Percentiles rank a stretch among this genome's conserved stretches.
Conservation (phyloP, 2,797 vertebrate species). For the Rhynchotus rufescens region DNA sequence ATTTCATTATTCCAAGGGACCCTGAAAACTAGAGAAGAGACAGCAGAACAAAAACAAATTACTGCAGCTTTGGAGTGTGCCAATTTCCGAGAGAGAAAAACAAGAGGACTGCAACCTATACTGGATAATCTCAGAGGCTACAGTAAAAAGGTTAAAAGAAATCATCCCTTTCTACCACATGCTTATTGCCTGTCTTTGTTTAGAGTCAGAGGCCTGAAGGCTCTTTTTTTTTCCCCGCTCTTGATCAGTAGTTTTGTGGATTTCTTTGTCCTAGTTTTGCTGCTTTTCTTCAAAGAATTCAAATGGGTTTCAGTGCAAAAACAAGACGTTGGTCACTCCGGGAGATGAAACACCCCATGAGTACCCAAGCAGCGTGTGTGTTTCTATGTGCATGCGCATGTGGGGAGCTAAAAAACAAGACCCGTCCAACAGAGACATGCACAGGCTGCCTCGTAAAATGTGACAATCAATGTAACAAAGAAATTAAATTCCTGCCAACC, state of each 20-base stretch:
- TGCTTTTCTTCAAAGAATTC: constrained; percentile 20
- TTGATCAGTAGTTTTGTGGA: neutral
- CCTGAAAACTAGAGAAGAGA: constrained; percentile 16
- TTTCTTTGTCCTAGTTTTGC: neutral
- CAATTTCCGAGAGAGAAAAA: neutral
- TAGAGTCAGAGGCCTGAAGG: neutral
- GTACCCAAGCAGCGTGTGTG: neutral
- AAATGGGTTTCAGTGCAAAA: neutral
- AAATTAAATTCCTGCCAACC: constrained; percentile 25
- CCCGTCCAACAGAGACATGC: neutral
- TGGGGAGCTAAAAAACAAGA: neutral
- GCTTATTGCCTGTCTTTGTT: constrained; percentile 18
- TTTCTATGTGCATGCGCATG: neutral
- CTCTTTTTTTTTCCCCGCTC: neutral
- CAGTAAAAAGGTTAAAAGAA: constrained; percentile 34
- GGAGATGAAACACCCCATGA: neutral
- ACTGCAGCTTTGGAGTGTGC: neutral
- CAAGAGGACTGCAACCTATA: constrained; percentile 13
- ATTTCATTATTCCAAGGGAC: neutral
- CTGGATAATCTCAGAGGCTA: constrained; percentile 9
- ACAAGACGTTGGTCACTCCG: neutral
- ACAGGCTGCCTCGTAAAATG: neutral
- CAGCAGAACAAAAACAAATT: neutral
- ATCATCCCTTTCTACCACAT: neutral
- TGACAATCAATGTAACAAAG: neutral